phyloP scores from a whole-genome alignment of 2,888 invertebrate species.

The Amiota communis region DNA sequence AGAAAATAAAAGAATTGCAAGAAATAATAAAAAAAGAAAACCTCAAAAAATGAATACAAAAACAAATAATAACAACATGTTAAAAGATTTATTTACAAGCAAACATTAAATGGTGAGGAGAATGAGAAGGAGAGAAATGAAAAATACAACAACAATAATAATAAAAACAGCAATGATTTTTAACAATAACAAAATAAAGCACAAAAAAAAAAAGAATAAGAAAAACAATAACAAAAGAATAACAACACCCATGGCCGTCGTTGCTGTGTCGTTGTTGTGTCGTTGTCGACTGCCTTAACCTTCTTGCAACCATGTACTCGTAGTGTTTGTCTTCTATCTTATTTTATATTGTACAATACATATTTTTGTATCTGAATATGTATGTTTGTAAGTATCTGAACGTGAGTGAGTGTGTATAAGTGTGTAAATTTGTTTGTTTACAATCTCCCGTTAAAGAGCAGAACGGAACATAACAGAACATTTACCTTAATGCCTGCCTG shows the following conservation, averaged over 20 bases:
- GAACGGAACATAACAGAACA: no score
- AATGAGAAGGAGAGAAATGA: no score
- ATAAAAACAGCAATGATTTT: not conserved
- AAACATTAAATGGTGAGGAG: not conserved
- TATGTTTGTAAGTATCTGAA: no score
- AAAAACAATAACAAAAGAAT: slow-evolving; percentile 11
- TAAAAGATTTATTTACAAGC: slow-evolving; percentile 23
- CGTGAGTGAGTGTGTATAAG: not conserved
- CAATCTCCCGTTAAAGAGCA: no score
- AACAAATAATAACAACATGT: slow-evolving; percentile 13
- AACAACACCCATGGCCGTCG: slow-evolving; percentile 13
- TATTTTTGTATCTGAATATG: no score
- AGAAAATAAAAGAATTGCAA: not conserved
- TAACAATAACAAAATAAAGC: no score
- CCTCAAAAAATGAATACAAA: not conserved
- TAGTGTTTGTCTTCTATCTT: no score
- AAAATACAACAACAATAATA: not conserved
- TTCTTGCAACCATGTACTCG: not conserved
- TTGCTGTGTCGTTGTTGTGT: not conserved
- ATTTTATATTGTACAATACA: no score
- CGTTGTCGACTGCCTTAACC: slow-evolving; percentile 19
- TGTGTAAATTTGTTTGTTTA: not conserved
- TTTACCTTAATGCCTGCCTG: no score
- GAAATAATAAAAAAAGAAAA: not conserved
- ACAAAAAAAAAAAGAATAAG: no score